These are phyloP conservation scores for Lepus europaeus DNA, from an alignment of 2,113 vertebrate species.

Conservation along the genomic window DNA sequence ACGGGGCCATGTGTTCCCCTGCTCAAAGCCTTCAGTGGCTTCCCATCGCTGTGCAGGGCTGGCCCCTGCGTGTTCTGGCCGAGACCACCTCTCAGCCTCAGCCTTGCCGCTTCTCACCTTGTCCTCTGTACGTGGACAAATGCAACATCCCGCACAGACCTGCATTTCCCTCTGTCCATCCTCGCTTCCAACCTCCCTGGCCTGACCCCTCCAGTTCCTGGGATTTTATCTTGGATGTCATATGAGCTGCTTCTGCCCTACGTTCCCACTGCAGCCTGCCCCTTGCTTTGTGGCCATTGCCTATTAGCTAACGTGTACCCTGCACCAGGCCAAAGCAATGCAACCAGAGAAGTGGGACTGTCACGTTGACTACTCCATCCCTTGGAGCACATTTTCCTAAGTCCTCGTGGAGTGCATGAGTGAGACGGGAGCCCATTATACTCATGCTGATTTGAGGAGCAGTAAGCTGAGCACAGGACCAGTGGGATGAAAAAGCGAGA, in stretches of 20 bases:
- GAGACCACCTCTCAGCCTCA: not conserved
- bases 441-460: too few relatives aligned
- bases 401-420: not conserved
- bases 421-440: fast-evolving
- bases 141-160: not conserved
- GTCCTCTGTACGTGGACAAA: not conserved
- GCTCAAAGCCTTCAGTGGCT: not conserved
- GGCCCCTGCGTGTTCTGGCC: not conserved
- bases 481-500: not conserved
- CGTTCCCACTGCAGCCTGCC: not conserved
- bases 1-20: not conserved
- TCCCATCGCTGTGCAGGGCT: not conserved
- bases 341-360: not conserved
- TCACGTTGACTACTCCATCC: not conserved
- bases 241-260: not conserved
- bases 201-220: not conserved
- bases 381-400: not conserved
- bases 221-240: not conserved
- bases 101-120: not conserved
- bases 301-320: not conserved
- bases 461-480: not conserved
- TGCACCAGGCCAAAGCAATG: fast-evolving
- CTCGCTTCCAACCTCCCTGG: not conserved
- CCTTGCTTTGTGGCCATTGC: not conserved
- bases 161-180: not conserved